Percentiles rank a stretch among this genome's conserved stretches.
These are phyloP conservation scores for Venturia canescens DNA, from an alignment of 1,140 invertebrate genomes.

Conservation along the genomic window DNA sequence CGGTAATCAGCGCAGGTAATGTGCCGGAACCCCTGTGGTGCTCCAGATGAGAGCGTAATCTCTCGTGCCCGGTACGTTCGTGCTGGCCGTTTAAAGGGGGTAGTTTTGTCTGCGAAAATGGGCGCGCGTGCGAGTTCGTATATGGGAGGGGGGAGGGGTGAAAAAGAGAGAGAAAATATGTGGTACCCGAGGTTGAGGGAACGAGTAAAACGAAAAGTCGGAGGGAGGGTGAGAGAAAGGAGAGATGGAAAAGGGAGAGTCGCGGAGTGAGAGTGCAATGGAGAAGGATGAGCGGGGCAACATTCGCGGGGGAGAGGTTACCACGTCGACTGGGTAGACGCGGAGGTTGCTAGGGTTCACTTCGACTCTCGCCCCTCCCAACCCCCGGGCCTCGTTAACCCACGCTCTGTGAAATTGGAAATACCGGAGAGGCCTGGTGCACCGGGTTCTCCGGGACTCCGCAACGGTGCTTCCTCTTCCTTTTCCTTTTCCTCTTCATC, in stretches of 20 bases:
- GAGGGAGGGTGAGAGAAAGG: not conserved
- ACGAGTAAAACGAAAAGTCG: constrained; percentile 3
- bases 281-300: constrained; percentile 7
- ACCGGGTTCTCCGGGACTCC: not conserved
- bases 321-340: constrained; percentile 1
- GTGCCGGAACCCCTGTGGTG: constrained; percentile 69
- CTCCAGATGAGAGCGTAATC: constrained; percentile 35
- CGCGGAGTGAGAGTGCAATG: constrained; percentile 11
- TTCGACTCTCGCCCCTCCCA: constrained; percentile 61
- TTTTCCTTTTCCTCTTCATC: constrained; percentile 42
- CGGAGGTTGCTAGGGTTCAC: constrained; percentile 46
- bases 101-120: constrained; percentile 28
- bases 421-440: constrained; percentile 61
- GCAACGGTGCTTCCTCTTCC: constrained; percentile 26
- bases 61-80: constrained; percentile 29
- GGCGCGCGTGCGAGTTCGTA: not conserved
- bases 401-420: constrained; percentile 76
- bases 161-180: not conserved
- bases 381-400: constrained; percentile 74
- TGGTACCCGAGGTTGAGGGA: not conserved
- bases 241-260: not conserved
- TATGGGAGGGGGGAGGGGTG: constrained; percentile 14
- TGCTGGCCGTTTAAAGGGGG: constrained; percentile 63
- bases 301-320: not conserved
- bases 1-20: constrained; percentile 75